Evolutionary conservation across 2,113 vertebrate genomes (phyloP).

Genomic region (Dasyprocta punctata): DNA sequence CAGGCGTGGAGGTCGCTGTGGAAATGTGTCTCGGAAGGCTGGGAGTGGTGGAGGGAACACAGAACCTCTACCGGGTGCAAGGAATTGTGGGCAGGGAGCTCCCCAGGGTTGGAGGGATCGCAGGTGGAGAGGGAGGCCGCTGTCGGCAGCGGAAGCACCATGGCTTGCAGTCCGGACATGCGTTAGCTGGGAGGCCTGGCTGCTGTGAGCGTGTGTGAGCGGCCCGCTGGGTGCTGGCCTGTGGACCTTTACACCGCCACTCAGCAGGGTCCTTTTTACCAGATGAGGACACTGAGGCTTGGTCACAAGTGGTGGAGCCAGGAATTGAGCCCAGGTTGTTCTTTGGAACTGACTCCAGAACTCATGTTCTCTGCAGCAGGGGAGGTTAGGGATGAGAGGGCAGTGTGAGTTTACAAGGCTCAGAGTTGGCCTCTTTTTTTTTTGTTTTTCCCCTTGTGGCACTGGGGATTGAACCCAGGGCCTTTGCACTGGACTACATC

Average conservation of each 20-base stretch:
- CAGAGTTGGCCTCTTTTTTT: background rate
- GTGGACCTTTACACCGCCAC: background rate
- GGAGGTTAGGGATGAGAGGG: background rate
- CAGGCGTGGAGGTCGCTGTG: background rate
- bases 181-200: background rate
- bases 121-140: background rate
- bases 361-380: background rate
- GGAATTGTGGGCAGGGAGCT: background rate
- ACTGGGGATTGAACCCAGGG: background rate
- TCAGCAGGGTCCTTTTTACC: background rate
- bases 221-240: rapidly evolving
- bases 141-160: background rate
- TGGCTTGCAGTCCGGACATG: background rate
- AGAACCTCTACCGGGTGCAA: background rate
- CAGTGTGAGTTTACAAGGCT: background rate
- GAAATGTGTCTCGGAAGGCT: background rate
- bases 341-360: background rate
- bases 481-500: background rate
- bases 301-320: background rate
- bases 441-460: background rate
- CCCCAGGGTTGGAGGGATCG: background rate
- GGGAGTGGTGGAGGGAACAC: background rate
- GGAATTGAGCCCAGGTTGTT: background rate
- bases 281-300: background rate
- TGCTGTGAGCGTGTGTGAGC: background rate